Base-by-base conservation (phyloP, 2,888 invertebrate species). In the Zygaena filipendulae region DNA sequence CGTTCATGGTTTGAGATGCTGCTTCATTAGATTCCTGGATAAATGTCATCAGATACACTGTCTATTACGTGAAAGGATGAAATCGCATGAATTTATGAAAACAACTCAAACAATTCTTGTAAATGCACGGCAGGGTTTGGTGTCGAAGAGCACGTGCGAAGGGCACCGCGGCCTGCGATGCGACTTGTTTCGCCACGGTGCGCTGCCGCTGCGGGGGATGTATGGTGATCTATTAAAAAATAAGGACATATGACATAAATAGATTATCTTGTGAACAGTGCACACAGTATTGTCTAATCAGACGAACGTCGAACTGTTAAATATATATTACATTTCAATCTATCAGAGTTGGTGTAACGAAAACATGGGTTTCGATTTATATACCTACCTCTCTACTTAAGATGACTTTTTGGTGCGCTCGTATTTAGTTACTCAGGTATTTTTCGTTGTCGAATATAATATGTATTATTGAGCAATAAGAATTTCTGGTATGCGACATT, bases 211-310 rank as follows among this genome's bases (percentile, higher is more conserved):
- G 75, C 74, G 77, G 77, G 79, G 79, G 79, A 75, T 75, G 77
- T 58, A 72, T 59, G 50, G 53, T 57, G 69, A 72, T 79, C 79
- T 79, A 79, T 77, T 68, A 75, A 75, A 75, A 79, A 75, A 75
- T 74, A 75, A 79, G 70, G 72, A 77, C 74, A 70, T 71, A 68
- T 68, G 75, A 74, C 77, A 74, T 54, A 77, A 79, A 79, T 79
- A 79, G 79, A 79, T 63, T 53, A 59, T 59, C 56, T 69, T 67
- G 66, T 52, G 54, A 60, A 57, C 45, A 46, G 48, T 50, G 47
- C 48, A 59, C 51, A 58, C 45, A 50, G 58, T 52, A 52, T 48
- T 45, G 43, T 56, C 48, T 54, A 59, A 69, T 63, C 52, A 46
- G 54, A 60, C 52, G 47, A 52, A 38, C 33, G 38, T 43, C n/a